Conservation (phyloP, 2,113 vertebrate species). For the Mustelus asterias region DNA sequence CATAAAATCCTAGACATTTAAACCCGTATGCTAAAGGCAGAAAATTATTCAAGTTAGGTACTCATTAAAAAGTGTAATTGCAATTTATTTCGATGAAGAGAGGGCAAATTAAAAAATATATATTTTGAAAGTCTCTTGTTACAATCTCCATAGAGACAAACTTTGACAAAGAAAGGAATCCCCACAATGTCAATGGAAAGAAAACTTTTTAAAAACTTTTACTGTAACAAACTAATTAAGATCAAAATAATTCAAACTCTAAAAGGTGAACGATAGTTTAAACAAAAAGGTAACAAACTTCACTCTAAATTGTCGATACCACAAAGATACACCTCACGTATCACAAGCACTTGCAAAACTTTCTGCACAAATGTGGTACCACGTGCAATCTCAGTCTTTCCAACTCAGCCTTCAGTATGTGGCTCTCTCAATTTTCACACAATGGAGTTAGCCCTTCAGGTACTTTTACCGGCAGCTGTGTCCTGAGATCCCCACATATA, state of each 20-base stretch:
- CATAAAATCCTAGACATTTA: not conserved
- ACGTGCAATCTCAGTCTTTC: not conserved
- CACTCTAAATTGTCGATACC: too few relatives aligned
- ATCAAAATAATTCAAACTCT: not conserved
- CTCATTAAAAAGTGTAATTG: not conserved
- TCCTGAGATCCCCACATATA: too few relatives aligned
- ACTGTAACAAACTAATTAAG: not conserved
- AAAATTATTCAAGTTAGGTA: not conserved
- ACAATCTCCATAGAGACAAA: not conserved
- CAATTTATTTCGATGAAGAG: not conserved
- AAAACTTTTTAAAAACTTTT: not conserved
- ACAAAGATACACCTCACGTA: not conserved
- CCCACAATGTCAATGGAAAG: not conserved
- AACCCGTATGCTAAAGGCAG: not conserved
- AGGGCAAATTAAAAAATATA: not conserved
- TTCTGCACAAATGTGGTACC: too few relatives aligned
- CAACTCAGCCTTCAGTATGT: not conserved
- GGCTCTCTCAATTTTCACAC: not conserved
- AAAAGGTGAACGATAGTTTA: not conserved
- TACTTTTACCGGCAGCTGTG: too few relatives aligned
- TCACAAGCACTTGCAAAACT: too few relatives aligned
- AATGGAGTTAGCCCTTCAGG: too few relatives aligned
- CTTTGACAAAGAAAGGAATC: not conserved
- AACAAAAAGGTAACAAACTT: too few relatives aligned
- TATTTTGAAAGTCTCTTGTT: not conserved